A percentile compares a stretch with the other conserved stretches of the same genome.
Conservation (phyloP, 92 coral and sea anemone genomes). For the Chrysogorgia sp. region DNA sequence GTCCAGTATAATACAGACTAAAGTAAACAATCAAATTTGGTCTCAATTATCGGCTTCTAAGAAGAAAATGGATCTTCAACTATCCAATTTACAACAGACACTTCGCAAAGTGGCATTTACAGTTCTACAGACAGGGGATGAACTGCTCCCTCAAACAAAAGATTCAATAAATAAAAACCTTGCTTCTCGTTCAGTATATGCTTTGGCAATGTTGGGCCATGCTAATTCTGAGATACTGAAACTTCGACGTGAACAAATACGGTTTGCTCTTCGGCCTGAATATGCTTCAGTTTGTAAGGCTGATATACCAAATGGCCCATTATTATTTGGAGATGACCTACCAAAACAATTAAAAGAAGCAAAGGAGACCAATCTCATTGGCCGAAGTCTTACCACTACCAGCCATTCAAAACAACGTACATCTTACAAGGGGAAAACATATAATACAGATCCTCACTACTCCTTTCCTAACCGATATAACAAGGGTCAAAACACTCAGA, state of each 20-base stretch:
- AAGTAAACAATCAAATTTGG: conserved; percentile 4
- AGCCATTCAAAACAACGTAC: not conserved
- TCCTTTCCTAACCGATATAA: not conserved
- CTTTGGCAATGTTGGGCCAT: not conserved
- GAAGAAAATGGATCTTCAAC: not conserved
- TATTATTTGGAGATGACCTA: not conserved
- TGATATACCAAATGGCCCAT: not conserved
- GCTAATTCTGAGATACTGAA: not conserved
- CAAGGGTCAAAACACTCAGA: not conserved
- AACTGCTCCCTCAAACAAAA: not conserved
- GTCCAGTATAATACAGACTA: not conserved
- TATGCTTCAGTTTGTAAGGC: not conserved
- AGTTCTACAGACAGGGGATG: not conserved
- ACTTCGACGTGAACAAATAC: not conserved
- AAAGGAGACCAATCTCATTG: too few relatives aligned
- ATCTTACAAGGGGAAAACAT: not conserved
- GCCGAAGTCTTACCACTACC: not conserved
- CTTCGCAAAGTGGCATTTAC: conserved; percentile 1
- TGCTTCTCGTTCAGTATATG: not conserved
- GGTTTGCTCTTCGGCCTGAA: not conserved
- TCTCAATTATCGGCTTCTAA: not conserved
- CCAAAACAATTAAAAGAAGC: too few relatives aligned
- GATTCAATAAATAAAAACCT: not conserved
- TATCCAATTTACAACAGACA: not conserved
- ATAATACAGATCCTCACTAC: not conserved